A percentile compares a stretch with the other conserved stretches of the same genome.
Evolutionary conservation across 1,140 invertebrate genomes (phyloP).

Genomic region (Dryas iulia): DNA sequence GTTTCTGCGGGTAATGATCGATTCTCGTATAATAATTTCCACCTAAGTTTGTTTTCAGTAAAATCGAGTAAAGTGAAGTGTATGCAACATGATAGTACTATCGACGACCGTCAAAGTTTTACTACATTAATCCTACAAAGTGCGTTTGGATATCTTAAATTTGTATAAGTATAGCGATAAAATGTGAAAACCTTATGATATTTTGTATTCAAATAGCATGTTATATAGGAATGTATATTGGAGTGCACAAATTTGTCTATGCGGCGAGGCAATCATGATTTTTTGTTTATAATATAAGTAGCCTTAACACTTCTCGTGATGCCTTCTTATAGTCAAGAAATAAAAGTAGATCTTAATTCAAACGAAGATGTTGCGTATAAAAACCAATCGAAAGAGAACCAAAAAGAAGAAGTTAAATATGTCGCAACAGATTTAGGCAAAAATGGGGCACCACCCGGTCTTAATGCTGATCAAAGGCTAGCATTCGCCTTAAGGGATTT

Average conservation of each 20-base stretch:
- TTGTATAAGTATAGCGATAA: slow-evolving; percentile 26
- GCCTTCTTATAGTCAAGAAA: slow-evolving; percentile 70
- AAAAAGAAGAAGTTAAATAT: slow-evolving; percentile 48
- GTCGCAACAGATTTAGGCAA: slow-evolving; percentile 36
- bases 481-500: slow-evolving; percentile 70
- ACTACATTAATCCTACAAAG: background rate
- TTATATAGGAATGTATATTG: background rate
- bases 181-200: slow-evolving; percentile 35
- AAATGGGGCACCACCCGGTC: slow-evolving; percentile 47
- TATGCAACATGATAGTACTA: slow-evolving; percentile 36
- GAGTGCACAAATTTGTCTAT: background rate
- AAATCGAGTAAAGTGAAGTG: background rate
- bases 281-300: background rate
- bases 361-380: slow-evolving; percentile 54
- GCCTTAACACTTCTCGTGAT: slow-evolving; percentile 42
- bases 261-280: background rate
- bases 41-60: slow-evolving; percentile 31
- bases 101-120: slow-evolving; percentile 1
- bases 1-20: slow-evolving; percentile 59
- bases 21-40: slow-evolving; percentile 47
- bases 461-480: slow-evolving; percentile 59
- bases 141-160: background rate
- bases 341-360: slow-evolving; percentile 62
- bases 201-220: slow-evolving; percentile 15
- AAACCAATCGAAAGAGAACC: slow-evolving; percentile 46